A percentile compares a stretch with the other conserved stretches of the same genome.
phyloP scores from a whole-genome alignment of 2,797 vertebrate genomes.

The Eupleurogrammus muticus region DNA sequence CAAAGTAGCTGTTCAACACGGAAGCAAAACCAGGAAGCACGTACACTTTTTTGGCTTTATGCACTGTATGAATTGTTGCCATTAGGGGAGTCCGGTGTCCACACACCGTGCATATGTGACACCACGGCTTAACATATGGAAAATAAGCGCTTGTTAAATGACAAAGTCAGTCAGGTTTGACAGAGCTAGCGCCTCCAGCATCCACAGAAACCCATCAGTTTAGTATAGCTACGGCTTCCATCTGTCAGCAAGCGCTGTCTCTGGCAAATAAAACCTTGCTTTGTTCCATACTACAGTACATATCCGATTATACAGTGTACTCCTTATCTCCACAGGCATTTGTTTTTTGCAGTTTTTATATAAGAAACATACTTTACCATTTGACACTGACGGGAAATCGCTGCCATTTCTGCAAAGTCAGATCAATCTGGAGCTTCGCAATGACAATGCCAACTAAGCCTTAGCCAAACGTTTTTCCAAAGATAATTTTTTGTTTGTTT shows the following conservation, averaged over 20 bases:
- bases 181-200: background rate
- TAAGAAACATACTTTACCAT: background rate
- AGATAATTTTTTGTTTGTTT: constrained; percentile 29
- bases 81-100: background rate
- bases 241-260: background rate
- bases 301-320: background rate
- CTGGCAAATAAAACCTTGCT: background rate
- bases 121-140: background rate
- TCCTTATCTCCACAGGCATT: background rate
- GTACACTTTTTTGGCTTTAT: background rate
- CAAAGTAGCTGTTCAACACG: background rate
- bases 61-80: background rate
- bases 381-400: constrained; percentile 1
- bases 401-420: background rate
- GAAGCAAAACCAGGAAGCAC: background rate
- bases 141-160: background rate
- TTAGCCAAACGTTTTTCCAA: constrained; percentile 13
- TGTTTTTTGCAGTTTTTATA: background rate
- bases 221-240: background rate
- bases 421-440: constrained; percentile 4
- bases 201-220: background rate
- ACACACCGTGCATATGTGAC: too few species aligned
- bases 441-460: constrained; percentile 11
- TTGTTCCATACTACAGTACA: background rate
- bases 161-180: background rate